Base-by-base conservation (phyloP, 1,140 invertebrate genomes). In the Drosophila biarmipes region DNA sequence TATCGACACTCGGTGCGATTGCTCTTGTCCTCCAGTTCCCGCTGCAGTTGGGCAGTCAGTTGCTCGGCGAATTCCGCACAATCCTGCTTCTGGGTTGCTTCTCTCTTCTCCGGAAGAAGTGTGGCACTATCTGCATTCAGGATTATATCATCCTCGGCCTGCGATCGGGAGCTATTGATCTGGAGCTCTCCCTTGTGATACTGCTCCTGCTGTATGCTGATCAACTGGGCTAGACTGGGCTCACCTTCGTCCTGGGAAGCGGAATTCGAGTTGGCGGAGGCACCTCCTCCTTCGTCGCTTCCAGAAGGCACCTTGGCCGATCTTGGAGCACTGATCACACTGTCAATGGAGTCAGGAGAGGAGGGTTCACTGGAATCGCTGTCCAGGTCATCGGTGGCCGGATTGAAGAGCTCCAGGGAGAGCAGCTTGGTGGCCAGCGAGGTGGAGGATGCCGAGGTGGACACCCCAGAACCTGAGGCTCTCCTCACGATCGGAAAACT, bases 311-410 rank as follows among this genome's bases (percentile, higher is more conserved):
- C 4, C 34, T 73, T 63, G 4, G 86, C 69, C 1, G 89, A 78
- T 40, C 90, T 76, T 1, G 90, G 85, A 3, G 91, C 96, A 80
- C 95, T 97, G 48, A 97, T 96, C 4, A 97, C 96, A 79, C 96
- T 97, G 64, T 96, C 96, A 1, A 96, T 95, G 3, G 97, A 97
- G 86, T 97, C 96, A 3, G 97, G 97, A 0, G 97, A 97, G 0
- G 96, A 97, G 2, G 96, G 95, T 17, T 96, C 96, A 73, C 96
- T 96, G 1, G 96, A 97, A 90, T 98, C 97, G 78, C 96, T 97
- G 85, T 98, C 97, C 91, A 97, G 94, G 80, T 98, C 97, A 90
- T 98, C 97, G 7, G 95, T 97, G 82, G 97, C 97, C 1, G 97
- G 97, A 92, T 98, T 98, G 80, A 97, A 98, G 6, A 98, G 92